Base-by-base conservation (phyloP, 1,140 invertebrate species). In the Formica selysi region DNA sequence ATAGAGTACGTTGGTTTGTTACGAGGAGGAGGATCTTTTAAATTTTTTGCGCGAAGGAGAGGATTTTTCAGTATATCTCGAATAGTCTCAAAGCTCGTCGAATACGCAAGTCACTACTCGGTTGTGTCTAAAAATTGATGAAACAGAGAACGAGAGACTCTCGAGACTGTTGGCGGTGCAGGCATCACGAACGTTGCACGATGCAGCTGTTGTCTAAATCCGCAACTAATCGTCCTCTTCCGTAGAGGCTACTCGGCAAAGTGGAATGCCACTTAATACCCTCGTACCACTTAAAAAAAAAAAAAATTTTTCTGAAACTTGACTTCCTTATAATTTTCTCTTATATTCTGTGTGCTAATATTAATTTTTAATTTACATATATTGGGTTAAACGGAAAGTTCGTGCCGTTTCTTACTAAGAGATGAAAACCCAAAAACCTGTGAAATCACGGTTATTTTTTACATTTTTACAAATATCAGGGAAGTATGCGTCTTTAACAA, bases 171-270 rank as follows among this genome's bases (percentile, higher is more conserved):
- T 71, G 41, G 44, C 78, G 78, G 36, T 57, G 51, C 41, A n/a
- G 36, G 16, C 76, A n/a, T 36, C n/a, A 54, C 62, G 76, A 62
- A 32, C 22, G 32, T 68, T 59, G 65, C 41, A 79, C 38, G 76
- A 79, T 67, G 76, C 78, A 81, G 67, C 78, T 81, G 78, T 81
- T 81, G 51, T 81, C 78, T 81, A 71, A 81, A 81, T 81, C 78
- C 78, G 67, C 67, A 38, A 71, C 78, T 81, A 81, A 81, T 81
- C 78, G 78, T 79, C 19, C 51, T 81, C 78, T 71, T 81, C 78
- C 78, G 19, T 41, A 44, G 29, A 79, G 19, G 19, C 19, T 44
- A 51, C 78, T 73, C 51, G 22, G 26, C 67, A 80, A 80, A 80
- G 51, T 11, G 26, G 51, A 59, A 80, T 57, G 41, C n/a, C 29